Conservation (phyloP, 1,140 invertebrate genomes). For the Sinonovacula constricta region DNA sequence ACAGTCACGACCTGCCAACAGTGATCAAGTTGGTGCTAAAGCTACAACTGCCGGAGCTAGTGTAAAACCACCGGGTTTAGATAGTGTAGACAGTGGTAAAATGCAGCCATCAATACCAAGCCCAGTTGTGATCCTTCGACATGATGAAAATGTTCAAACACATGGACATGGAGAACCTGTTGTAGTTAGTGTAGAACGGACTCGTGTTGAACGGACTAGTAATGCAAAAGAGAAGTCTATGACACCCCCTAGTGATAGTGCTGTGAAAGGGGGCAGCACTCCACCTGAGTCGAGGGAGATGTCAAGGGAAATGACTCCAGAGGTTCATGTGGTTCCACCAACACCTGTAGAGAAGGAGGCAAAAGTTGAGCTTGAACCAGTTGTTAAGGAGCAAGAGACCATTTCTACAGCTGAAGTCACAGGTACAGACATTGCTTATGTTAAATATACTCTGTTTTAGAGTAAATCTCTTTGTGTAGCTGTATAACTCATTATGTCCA, state of each 20-base stretch:
- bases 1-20: no score
- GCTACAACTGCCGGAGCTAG: no score
- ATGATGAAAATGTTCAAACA: no score
- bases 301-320: conserved; percentile 24
- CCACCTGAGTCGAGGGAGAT: not conserved
- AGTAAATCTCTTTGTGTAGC: no score
- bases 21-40: no score
- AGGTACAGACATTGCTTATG: not conserved
- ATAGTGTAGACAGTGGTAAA: no score
- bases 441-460: no score
- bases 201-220: conserved; percentile 32
- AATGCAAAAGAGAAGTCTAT: not conserved
- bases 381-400: not conserved
- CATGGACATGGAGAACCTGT: conserved; percentile 26
- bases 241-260: not conserved
- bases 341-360: conserved; percentile 39
- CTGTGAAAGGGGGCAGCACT: not conserved
- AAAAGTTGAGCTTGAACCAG: not conserved
- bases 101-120: no score
- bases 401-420: not conserved
- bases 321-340: conserved; percentile 36
- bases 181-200: conserved; percentile 38
- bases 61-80: no score
- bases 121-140: no score
- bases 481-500: no score